Base-by-base conservation (phyloP, 1,140 invertebrate species). In the Ectropis grisescens region DNA sequence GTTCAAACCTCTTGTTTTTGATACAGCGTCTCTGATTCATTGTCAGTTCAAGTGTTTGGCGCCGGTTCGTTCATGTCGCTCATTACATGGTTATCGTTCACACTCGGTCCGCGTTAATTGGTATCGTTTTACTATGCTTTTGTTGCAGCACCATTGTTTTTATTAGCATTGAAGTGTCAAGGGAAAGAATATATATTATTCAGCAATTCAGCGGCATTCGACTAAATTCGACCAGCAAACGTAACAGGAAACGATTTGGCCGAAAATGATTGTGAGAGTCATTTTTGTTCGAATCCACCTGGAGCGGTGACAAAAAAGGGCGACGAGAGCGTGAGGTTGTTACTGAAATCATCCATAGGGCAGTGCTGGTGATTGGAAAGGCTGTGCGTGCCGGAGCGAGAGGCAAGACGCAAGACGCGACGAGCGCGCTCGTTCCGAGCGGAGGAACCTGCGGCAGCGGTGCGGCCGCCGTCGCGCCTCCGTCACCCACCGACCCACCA, bases 401-500 rank as follows among this genome's bases (percentile, higher is more conserved):
- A 74, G 47, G 68, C 49, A 57, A 47, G 34, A 61, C 30, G n/a
- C n/a, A n/a, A n/a, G n/a, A n/a, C n/a, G 32, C 34, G 29, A 10
- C 29, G 34, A 41, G 46, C 42, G 41, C 43, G 50, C 33, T 37
- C 47, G 40, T 55, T 59, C 61, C 60, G 61, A 14, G n/a, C 28
- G 26, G 19, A 15, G 29, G 11, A 2, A 12, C 23, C 31, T 14
- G 22, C 27, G 14, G 47, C 67, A 76, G 71, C 74, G 48, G 54
- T 65, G 71, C 69, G 71, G 55, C 45, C 56, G 56, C 65, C 61
- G 60, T 51, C n/a, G n/a, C n/a, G n/a, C n/a, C n/a, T n/a, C n/a
- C n/a, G n/a, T n/a, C n/a, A 14, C 12, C 28, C 32, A 13, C 26
- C 34, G 11, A 2, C 23, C 23, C 31, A 16, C 27, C 27, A 14